phyloP scores from a whole-genome alignment of 2,797 vertebrate species.

The Ptychadena robeensis region DNA sequence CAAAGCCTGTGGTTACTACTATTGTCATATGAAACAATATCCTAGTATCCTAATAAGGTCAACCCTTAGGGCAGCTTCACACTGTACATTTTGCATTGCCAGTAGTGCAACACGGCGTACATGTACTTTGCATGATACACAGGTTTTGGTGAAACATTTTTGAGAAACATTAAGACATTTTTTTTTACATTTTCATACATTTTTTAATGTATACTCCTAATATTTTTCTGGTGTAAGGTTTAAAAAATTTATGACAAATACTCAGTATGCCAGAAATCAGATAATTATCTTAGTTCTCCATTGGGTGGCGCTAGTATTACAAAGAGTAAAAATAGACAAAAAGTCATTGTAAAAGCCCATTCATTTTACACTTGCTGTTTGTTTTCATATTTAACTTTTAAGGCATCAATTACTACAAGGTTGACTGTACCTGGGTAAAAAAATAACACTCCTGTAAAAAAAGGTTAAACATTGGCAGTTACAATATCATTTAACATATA shows the following conservation, averaged over 20 bases:
- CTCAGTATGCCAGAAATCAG: too few species aligned
- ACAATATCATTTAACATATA: too few species aligned
- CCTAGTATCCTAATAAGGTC: too few species aligned
- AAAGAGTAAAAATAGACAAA: not conserved
- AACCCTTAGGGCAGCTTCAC: too few species aligned
- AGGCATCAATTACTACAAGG: not conserved
- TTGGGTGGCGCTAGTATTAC: slow-evolving; percentile 32
- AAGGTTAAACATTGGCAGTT: too few species aligned
- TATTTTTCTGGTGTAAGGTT: not conserved
- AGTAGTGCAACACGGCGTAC: too few species aligned
- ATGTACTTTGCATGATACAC: too few species aligned
- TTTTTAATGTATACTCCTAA: not conserved
- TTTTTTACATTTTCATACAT: not conserved
- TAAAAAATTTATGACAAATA: not conserved
- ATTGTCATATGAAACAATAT: too few species aligned
- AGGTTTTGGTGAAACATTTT: too few species aligned
- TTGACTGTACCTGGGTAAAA: not conserved
- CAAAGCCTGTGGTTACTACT: too few species aligned
- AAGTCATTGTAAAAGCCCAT: not conserved
- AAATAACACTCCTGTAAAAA: not conserved
- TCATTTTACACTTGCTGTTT: not conserved
- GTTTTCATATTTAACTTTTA: not conserved
- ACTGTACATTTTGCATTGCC: too few species aligned
- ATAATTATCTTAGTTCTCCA: slow-evolving; percentile 7
- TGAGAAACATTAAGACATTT: too few species aligned